Conservation (phyloP, 2,113 vertebrate species). For the Microtus richardsoni region DNA sequence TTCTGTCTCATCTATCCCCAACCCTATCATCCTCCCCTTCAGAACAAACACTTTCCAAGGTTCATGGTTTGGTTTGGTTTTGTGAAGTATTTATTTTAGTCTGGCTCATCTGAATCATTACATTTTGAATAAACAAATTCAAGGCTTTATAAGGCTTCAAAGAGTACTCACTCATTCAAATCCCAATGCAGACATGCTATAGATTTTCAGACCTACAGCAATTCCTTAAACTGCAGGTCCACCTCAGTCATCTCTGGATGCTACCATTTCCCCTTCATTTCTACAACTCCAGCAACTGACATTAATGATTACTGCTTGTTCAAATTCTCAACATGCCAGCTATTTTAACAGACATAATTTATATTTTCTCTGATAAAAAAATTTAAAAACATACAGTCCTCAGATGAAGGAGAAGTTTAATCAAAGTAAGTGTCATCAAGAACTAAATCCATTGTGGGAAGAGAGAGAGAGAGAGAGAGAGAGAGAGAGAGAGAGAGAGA, state of each 20-base stretch:
- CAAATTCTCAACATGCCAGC: background rate
- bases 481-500: too few relatives aligned
- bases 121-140: background rate
- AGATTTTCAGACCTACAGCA: background rate
- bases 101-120: background rate
- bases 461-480: too few relatives aligned
- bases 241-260: background rate
- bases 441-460: background rate
- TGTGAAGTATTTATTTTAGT: background rate
- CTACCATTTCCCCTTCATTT: background rate
- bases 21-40: background rate
- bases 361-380: background rate
- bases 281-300: background rate
- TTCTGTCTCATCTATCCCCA: background rate
- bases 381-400: background rate
- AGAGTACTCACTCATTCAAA: background rate
- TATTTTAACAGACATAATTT: background rate
- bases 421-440: background rate
- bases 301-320: background rate
- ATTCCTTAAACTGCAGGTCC: background rate
- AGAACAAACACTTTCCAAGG: background rate
- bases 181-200: background rate
- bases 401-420: background rate
- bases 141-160: background rate
- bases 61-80: background rate